A percentile compares a stretch with the other conserved stretches of the same genome.
These are phyloP conservation scores for Chrysina gloriosa DNA, from an alignment of 2,888 invertebrate genomes.

Conservation along the genomic window DNA sequence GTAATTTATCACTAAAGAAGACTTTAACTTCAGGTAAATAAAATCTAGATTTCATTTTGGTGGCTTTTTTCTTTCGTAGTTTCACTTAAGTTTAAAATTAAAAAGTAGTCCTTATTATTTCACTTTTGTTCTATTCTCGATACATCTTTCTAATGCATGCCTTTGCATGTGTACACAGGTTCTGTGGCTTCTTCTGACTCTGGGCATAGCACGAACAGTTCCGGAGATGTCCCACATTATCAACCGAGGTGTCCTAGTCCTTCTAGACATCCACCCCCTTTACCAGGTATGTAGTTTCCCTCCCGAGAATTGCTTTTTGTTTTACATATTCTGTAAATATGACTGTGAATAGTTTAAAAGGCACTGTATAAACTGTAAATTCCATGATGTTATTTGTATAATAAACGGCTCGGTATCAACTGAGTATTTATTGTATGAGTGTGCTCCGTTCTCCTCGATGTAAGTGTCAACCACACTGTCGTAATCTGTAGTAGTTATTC, in stretches of 20 bases:
- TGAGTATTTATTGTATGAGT: neutral
- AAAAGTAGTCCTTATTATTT: constrained; percentile 7
- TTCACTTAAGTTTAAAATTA: neutral
- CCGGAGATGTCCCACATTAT: constrained; percentile 67
- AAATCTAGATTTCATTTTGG: constrained; percentile 1
- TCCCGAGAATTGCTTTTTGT: too few species aligned
- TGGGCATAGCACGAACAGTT: constrained; percentile 83
- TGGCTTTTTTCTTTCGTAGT: neutral
- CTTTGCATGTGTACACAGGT: constrained; percentile 68
- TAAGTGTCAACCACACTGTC: neutral
- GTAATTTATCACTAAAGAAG: constrained; percentile 89
- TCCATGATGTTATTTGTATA: neutral
- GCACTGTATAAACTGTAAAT: neutral
- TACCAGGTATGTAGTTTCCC: constrained; percentile 59
- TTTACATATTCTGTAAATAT: neutral
- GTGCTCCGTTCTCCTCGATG: neutral
- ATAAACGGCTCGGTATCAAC: neutral
- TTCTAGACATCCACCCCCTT: constrained; percentile 59
- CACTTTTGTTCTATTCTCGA: constrained; percentile 44
- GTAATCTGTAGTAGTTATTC: too few species aligned
- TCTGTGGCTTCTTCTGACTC: constrained; percentile 94
- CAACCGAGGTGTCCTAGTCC: constrained; percentile 61
- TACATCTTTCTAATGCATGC: constrained; percentile 54
- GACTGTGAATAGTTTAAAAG: neutral
- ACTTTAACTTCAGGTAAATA: constrained; percentile 77